These are phyloP conservation scores for Psylliodes chrysocephalus DNA, from an alignment of 2,888 invertebrate species.

Conservation along the genomic window DNA sequence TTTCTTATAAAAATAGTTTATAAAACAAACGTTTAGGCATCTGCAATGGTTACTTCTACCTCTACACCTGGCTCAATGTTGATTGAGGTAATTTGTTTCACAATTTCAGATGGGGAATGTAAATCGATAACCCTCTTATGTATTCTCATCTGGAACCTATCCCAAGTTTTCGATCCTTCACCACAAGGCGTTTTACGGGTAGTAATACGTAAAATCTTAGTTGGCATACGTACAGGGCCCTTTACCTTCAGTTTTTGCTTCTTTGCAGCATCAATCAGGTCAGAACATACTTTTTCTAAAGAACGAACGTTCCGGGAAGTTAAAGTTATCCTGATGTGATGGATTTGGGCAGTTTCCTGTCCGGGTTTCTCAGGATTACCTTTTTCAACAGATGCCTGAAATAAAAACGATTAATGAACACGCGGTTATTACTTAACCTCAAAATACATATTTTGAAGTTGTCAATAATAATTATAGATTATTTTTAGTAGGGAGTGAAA, in stretches of 20 bases:
- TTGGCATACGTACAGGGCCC: conserved; percentile 99
- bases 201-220: conserved; percentile 96
- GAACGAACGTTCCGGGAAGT: conserved; percentile 97
- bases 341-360: conserved; percentile 88
- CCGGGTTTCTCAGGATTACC: conserved; percentile 80
- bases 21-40: too few species aligned
- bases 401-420: conserved; percentile 31
- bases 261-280: conserved; percentile 96
- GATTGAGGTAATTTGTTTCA: conserved; percentile 99
- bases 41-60: conserved; percentile 98
- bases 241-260: conserved; percentile 96
- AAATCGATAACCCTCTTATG: conserved; percentile 99
- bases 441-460: too few species aligned
- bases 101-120: too few species aligned
- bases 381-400: conserved; percentile 60
- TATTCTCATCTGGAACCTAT: conserved; percentile 93
- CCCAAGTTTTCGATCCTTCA: conserved; percentile 99
- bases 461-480: too few species aligned
- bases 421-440: conserved; percentile 39
- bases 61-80: conserved; percentile 99
- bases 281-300: conserved; percentile 97
- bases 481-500: too few species aligned
- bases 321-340: conserved; percentile 96
- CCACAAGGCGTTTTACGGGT: conserved; percentile 99
- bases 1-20: too few species aligned